Conservation (phyloP, 2,888 invertebrate genomes). For the Diloba caeruleocephala region DNA sequence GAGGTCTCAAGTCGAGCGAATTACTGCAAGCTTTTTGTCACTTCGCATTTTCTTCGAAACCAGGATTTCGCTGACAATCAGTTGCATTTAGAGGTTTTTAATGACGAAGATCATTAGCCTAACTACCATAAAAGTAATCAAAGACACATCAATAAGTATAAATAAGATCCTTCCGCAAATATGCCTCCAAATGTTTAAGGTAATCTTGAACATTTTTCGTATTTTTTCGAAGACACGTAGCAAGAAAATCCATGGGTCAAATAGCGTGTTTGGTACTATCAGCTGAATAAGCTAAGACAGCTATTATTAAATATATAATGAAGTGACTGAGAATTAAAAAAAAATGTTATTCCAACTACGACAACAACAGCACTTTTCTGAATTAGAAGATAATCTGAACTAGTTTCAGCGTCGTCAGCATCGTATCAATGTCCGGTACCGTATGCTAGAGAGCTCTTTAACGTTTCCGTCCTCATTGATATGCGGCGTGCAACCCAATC, state of each 20-base stretch:
- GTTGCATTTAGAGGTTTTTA: conserved; percentile 12
- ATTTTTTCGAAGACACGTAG: too few relatives aligned
- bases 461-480: conserved; percentile 56
- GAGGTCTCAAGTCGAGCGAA: conserved; percentile 3
- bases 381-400: conserved; percentile 34
- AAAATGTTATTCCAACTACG: too few relatives aligned
- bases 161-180: conserved; percentile 6
- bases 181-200: conserved; percentile 4
- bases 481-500: conserved; percentile 60
- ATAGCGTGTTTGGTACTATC: too few relatives aligned
- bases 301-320: too few relatives aligned
- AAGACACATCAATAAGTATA: conserved; percentile 9
- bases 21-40: conserved; percentile 13
- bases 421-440: conserved; percentile 51
- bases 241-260: too few relatives aligned
- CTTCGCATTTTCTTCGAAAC: conserved; percentile 10
- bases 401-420: conserved; percentile 37
- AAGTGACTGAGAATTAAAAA: too few relatives aligned
- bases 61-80: conserved; percentile 14
- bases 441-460: conserved; percentile 52
- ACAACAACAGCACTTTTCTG: conserved; percentile 24
- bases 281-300: too few relatives aligned
- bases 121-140: conserved; percentile 30
- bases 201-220: conserved; percentile 2
- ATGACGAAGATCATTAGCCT: conserved; percentile 34